These are phyloP conservation scores for Pachyseris speciosa DNA, from an alignment of 64 coral and sea anemone genomes.

Conservation along the genomic window DNA sequence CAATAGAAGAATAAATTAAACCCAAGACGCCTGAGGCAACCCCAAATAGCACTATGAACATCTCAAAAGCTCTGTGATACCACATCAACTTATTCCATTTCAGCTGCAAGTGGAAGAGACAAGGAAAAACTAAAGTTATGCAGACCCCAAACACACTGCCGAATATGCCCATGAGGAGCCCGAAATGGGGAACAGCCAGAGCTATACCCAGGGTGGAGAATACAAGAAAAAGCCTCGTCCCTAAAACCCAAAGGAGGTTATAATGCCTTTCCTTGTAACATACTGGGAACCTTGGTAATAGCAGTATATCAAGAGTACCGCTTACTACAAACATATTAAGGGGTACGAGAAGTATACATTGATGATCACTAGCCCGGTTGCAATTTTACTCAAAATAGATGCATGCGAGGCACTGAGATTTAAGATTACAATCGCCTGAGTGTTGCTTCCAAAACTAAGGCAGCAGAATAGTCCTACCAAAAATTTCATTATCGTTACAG, in stretches of 20 bases:
- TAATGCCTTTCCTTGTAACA: slow-evolving; percentile 36
- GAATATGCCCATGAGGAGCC: slow-evolving; percentile 83
- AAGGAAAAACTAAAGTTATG: slow-evolving; percentile 82
- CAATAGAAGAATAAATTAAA: slow-evolving; percentile 72
- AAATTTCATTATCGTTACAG: slow-evolving; percentile 51
- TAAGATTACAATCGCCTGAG: slow-evolving; percentile 50
- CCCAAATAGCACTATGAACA: slow-evolving; percentile 71
- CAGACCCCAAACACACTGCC: slow-evolving; percentile 85
- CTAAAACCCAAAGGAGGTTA: slow-evolving; percentile 57
- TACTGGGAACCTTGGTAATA: slow-evolving; percentile 65
- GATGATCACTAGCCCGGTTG: slow-evolving; percentile 51
- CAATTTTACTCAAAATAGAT: slow-evolving; percentile 51
- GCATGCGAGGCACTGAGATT: slow-evolving; percentile 63
- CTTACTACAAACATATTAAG: slow-evolving; percentile 87
- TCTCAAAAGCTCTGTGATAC: slow-evolving; percentile 40
- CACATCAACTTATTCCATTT: slow-evolving; percentile 67
- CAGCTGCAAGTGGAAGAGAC: slow-evolving; percentile 80
- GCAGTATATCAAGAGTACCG: slow-evolving; percentile 70
- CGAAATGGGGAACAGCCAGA: slow-evolving; percentile 84
- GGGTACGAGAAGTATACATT: slow-evolving; percentile 88
- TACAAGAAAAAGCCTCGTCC: slow-evolving; percentile 58
- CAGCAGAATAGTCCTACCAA: slow-evolving; percentile 64
- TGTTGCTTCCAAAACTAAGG: slow-evolving; percentile 56
- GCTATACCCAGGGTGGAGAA: slow-evolving; percentile 72
- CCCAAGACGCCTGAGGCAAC: slow-evolving; percentile 60